These are phyloP conservation scores for Telenomus remus DNA, from an alignment of 1,140 invertebrate genomes.

Conservation along the genomic window DNA sequence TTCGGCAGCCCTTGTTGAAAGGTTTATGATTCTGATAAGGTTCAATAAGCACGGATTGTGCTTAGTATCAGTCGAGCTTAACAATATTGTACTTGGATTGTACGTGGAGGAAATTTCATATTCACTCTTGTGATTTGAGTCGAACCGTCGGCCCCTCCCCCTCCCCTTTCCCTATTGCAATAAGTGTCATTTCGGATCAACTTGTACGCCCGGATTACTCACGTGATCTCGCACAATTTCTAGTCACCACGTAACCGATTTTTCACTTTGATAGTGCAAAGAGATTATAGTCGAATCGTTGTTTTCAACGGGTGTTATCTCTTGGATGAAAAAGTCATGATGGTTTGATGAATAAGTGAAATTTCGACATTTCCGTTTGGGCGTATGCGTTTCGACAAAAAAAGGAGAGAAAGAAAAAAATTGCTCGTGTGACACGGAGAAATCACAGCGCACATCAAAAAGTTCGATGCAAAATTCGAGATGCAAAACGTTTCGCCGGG, in stretches of 20 bases:
- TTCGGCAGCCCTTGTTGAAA: background rate
- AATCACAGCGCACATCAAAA: too few species aligned
- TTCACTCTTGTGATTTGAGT: constrained; percentile 11
- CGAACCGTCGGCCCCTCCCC: too few species aligned
- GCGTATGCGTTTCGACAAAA: background rate
- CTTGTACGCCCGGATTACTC: constrained; percentile 32
- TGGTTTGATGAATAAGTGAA: constrained; percentile 28
- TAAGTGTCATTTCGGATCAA: constrained; percentile 9
- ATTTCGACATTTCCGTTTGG: constrained; percentile 12
- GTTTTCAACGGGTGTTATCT: constrained; percentile 31
- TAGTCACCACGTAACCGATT: background rate
- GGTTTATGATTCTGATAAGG: constrained; percentile 41
- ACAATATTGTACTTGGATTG: constrained; percentile 22
- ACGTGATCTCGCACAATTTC: constrained; percentile 12
- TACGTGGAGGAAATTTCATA: constrained; percentile 8
- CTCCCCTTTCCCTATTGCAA: too few species aligned
- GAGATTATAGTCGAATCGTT: constrained; percentile 2
- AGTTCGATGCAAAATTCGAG: background rate
- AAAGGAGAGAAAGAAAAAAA: too few species aligned
- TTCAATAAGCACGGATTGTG: constrained; percentile 29
- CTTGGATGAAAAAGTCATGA: constrained; percentile 8
- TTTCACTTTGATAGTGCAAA: constrained; percentile 13
- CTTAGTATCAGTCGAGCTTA: constrained; percentile 13
- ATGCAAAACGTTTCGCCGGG: background rate
- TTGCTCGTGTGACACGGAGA: too few species aligned